A percentile compares a stretch with the other conserved stretches of the same genome.
Conservation (phyloP, 2,797 vertebrate species). For the Pseudochromis fuscus region DNA sequence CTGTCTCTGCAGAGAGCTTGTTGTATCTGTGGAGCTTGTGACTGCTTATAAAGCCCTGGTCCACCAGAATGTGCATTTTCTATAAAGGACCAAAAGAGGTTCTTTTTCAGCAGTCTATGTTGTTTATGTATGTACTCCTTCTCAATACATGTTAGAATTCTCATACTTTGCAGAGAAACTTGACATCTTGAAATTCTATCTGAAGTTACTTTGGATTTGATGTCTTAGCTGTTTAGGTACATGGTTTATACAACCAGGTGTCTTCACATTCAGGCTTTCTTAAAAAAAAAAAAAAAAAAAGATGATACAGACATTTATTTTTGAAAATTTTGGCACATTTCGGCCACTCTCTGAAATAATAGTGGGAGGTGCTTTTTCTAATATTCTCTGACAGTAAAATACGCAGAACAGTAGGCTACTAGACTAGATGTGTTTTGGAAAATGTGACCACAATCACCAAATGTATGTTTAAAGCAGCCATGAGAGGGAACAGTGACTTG, state of each 20-base stretch:
- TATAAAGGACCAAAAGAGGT: conserved; percentile 82
- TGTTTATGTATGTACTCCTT: conserved; percentile 87
- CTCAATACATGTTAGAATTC: conserved; percentile 81
- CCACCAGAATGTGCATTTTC: conserved; percentile 85
- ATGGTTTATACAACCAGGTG: conserved; percentile 76
- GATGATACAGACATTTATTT: conserved; percentile 80
- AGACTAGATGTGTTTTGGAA: conserved; percentile 72
- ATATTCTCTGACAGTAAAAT: conserved; percentile 70
- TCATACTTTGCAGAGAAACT: conserved; percentile 82
- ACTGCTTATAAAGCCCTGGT: conserved; percentile 79
- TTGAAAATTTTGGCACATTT: conserved; percentile 81
- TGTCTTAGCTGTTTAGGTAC: conserved; percentile 80
- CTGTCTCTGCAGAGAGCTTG: conserved; percentile 83
- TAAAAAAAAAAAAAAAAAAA: conserved; percentile 67
- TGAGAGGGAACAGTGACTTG: conserved; percentile 75
- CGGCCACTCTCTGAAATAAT: conserved; percentile 76
- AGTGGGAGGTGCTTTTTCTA: conserved; percentile 78
- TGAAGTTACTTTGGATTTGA: conserved; percentile 72
- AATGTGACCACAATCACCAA: conserved; percentile 76
- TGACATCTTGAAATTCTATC: conserved; percentile 85
- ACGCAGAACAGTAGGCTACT: conserved; percentile 69
- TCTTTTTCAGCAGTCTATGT: conserved; percentile 90
- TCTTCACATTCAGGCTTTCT: conserved; percentile 81
- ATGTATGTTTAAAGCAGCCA: conserved; percentile 65
- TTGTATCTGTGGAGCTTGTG: conserved; percentile 83